Conservation (phyloP, 2,888 invertebrate species). For the Tinea semifulvella region DNA sequence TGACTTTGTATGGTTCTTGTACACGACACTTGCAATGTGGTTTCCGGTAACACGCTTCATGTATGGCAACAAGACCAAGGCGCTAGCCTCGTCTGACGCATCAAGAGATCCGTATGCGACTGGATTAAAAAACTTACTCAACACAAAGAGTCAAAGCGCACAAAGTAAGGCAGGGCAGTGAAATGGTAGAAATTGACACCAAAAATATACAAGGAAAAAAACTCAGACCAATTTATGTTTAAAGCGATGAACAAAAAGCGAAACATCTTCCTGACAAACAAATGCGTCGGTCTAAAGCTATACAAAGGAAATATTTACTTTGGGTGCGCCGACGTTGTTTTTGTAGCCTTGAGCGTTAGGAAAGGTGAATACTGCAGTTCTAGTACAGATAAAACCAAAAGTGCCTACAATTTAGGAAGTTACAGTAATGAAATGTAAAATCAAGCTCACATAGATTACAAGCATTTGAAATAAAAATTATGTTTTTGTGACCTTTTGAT, state of each 20-base stretch:
- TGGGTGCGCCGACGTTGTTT: constrained; percentile 17
- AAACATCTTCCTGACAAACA: constrained; percentile 14
- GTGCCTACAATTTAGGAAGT: not conserved
- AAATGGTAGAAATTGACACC: not conserved
- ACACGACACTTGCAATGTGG: constrained; percentile 11
- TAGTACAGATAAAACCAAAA: not conserved
- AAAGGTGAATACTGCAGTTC: constrained; percentile 14
- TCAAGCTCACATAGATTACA: not conserved
- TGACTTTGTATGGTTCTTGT: constrained; percentile 13
- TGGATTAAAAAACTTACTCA: not conserved
- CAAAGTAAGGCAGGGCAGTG: too few relatives aligned
- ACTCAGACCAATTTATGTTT: constrained; percentile 4
- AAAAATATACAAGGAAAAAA: constrained; percentile 6
- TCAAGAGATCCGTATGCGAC: constrained; percentile 1
- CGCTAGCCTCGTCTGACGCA: constrained; percentile 3
- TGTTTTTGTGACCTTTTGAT: not conserved
- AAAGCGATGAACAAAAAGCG: constrained; percentile 9
- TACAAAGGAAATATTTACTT: constrained; percentile 18
- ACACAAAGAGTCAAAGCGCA: not conserved
- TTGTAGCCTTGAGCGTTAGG: constrained; percentile 17
- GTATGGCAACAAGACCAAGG: not conserved
- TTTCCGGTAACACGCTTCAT: constrained; percentile 9
- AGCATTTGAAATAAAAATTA: not conserved
- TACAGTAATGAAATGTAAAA: not conserved
- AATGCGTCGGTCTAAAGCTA: constrained; percentile 11